Conservation (phyloP, 2,888 invertebrate genomes). For the Cecidostiba fungosa region DNA sequence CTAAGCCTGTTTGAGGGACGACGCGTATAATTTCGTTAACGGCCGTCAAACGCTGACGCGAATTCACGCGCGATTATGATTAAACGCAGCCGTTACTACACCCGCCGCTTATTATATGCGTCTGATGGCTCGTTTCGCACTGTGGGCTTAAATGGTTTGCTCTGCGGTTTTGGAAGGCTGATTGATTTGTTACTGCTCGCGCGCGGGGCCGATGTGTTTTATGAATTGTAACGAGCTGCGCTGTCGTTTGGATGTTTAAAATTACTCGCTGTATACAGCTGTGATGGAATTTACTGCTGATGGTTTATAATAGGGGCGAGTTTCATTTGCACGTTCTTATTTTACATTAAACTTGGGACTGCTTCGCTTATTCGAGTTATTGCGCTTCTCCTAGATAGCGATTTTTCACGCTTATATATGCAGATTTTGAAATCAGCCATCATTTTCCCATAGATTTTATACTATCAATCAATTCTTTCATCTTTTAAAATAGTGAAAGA, state of each 20-base stretch:
- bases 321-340: too few species aligned
- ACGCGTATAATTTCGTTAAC: constrained; percentile 29
- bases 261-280: too few species aligned
- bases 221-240: neutral
- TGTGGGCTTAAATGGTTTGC: neutral
- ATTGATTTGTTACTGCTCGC: neutral
- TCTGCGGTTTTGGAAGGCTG: neutral
- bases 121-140: neutral
- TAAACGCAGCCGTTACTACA: neutral
- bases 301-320: too few species aligned
- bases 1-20: constrained; percentile 4
- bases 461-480: too few species aligned
- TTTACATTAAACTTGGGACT: too few species aligned
- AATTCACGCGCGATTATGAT: constrained; percentile 16
- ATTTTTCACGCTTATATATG: too few species aligned
- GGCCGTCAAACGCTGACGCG: constrained; percentile 17
- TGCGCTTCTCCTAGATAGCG: too few species aligned
- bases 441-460: too few species aligned
- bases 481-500: too few species aligned
- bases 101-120: constrained; percentile 13
- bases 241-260: neutral
- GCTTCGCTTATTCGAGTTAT: too few species aligned
- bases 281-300: too few species aligned
- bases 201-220: neutral
- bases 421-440: too few species aligned